Percentiles rank a stretch among this genome's conserved stretches.
phyloP scores from a whole-genome alignment of 2,113 vertebrate species.

The Semicossyphus pulcher region DNA sequence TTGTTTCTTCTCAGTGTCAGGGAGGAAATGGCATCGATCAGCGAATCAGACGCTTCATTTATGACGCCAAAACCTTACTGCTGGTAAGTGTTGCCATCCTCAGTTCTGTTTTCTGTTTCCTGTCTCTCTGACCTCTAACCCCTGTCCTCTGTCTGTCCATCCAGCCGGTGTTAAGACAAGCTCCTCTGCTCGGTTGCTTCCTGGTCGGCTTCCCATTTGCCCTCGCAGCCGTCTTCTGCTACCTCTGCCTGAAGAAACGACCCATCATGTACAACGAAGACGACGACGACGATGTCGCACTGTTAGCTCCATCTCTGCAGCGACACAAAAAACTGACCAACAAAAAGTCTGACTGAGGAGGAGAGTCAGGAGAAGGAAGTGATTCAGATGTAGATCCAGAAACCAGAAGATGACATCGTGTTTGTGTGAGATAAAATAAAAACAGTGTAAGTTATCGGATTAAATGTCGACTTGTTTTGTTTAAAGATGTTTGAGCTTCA shows the following conservation, averaged over 20 bases:
- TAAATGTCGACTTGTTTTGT: too few relatives aligned
- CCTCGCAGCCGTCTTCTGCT: constrained; percentile 49
- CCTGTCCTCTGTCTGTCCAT: not conserved
- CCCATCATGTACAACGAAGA: accelerated
- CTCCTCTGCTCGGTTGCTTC: constrained; percentile 88
- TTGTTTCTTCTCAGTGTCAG: constrained; percentile 63
- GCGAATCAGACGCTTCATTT: constrained; percentile 86
- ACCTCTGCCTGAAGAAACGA: constrained; percentile 31
- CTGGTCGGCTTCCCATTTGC: constrained; percentile 87
- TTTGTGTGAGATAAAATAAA: not conserved
- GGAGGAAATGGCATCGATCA: constrained; percentile 91
- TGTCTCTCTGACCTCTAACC: too few relatives aligned
- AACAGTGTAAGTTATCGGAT: too few relatives aligned
- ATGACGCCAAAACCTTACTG: constrained; percentile 86
- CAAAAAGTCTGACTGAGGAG: constrained; percentile 54
- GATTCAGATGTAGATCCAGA: not conserved
- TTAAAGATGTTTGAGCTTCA: too few relatives aligned
- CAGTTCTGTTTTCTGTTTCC: not conserved
- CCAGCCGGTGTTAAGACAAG: constrained; percentile 81
- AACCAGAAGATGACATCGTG: too few relatives aligned
- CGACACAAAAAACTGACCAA: not conserved
- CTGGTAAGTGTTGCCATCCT: constrained; percentile 78
- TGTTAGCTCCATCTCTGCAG: not conserved
- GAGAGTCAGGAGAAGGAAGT: not conserved
- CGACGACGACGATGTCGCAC: accelerated